phyloP scores from a whole-genome alignment of 2,113 vertebrate genomes.

The Manacus vitellinus region DNA sequence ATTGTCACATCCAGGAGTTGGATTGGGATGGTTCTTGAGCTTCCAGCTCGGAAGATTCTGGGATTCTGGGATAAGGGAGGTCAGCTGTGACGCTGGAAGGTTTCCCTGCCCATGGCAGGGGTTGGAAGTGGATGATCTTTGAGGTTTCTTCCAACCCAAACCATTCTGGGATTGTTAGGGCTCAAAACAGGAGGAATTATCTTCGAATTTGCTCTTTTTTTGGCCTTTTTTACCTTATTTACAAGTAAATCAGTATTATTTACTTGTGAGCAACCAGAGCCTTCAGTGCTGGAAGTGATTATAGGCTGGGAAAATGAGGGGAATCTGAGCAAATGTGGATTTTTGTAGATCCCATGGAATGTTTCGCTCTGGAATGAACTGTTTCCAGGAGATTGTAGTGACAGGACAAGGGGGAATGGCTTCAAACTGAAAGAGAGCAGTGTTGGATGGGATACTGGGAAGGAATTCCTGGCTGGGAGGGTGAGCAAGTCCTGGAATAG shows the following conservation, averaged over 20 bases:
- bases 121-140: background rate
- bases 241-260: background rate
- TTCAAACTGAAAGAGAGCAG: background rate
- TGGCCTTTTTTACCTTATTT: background rate
- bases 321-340: background rate
- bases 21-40: background rate
- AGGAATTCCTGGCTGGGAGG: background rate
- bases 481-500: rapidly evolving
- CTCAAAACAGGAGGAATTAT: background rate
- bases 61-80: background rate
- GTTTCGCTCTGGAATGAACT: background rate
- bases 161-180: background rate
- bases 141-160: background rate
- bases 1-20: background rate
- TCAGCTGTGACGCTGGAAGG: background rate
- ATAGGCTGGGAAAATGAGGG: background rate
- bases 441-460: background rate
- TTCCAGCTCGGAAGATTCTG: background rate
- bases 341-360: background rate
- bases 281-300: background rate
- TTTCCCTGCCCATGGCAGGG: background rate
- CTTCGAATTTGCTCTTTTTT: background rate
- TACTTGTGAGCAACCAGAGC: background rate
- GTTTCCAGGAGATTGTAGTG: rapidly evolving
- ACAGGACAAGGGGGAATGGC: background rate